Percentiles rank a stretch among this genome's conserved stretches.
Conservation (phyloP, 2,888 invertebrate genomes). For the Laothoe populi region DNA sequence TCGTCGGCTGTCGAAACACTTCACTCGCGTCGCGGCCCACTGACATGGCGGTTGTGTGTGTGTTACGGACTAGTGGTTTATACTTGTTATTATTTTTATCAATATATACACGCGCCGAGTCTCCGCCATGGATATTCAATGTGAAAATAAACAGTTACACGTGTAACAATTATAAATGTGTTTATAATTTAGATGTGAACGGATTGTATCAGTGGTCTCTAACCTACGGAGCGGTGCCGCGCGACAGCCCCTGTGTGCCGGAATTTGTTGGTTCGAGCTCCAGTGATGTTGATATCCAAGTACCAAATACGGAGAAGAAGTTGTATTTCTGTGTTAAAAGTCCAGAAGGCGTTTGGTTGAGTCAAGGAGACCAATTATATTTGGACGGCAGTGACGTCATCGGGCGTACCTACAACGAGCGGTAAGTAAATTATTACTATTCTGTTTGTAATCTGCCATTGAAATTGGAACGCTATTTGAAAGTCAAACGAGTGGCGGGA, state of each 20-base stretch:
- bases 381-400: conserved; percentile 78
- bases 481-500: not conserved
- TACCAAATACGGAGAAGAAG: conserved; percentile 53
- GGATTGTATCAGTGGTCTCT: conserved; percentile 69
- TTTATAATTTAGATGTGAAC: conserved; percentile 63
- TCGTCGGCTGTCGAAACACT: conserved; percentile 1
- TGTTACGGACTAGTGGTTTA: conserved; percentile 75
- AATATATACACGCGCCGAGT: conserved; percentile 61
- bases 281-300: conserved; percentile 51
- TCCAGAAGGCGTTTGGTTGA: conserved; percentile 63
- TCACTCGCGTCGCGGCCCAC: conserved; percentile 41
- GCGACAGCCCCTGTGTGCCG: conserved; percentile 50
- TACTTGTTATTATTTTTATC: conserved; percentile 76
- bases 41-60: conserved; percentile 64
- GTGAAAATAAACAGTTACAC: conserved; percentile 57
- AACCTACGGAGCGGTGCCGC: conserved; percentile 59
- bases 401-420: conserved; percentile 42
- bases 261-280: conserved; percentile 48
- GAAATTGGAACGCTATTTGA: not conserved
- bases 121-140: conserved; percentile 77
- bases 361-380: conserved; percentile 70
- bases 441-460: not conserved
- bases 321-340: conserved; percentile 70
- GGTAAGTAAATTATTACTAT: conserved; percentile 51
- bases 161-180: conserved; percentile 65